phyloP scores from a whole-genome alignment of 2,888 invertebrate species.

The Ditylenchus weischeri region DNA sequence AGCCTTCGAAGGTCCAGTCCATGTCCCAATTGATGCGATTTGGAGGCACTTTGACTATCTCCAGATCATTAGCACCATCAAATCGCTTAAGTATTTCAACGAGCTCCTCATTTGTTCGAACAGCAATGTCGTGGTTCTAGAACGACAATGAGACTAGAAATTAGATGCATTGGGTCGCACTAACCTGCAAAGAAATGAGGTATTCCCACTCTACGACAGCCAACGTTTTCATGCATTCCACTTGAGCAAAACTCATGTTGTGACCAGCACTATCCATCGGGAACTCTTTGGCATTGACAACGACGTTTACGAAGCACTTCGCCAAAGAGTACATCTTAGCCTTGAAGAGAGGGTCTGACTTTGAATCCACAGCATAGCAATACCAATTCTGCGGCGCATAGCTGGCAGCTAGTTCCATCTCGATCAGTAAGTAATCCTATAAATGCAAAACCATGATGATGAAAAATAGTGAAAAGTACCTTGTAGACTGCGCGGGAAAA shows the following conservation, averaged over 20 bases:
- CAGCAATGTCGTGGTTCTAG: slow-evolving; percentile 32
- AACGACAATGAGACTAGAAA: background rate
- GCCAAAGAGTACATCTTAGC: slow-evolving; percentile 11
- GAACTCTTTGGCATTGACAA: background rate
- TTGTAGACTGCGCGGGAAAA: slow-evolving; percentile 28
- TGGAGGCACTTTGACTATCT: slow-evolving; percentile 18
- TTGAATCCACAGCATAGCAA: slow-evolving; percentile 17
- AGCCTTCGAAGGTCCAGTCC: slow-evolving; percentile 15
- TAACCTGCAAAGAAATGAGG: slow-evolving; percentile 16
- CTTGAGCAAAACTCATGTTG: slow-evolving; percentile 17
- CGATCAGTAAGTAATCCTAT: slow-evolving; percentile 19
- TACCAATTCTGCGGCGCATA: slow-evolving; percentile 25
- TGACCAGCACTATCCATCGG: slow-evolving; percentile 19
- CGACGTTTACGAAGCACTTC: slow-evolving; percentile 13
- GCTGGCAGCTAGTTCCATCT: slow-evolving; percentile 18
- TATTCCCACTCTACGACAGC: slow-evolving; percentile 27
- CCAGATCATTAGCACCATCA: slow-evolving; percentile 35
- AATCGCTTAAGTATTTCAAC: slow-evolving; percentile 38
- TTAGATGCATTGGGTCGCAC: too few species aligned
- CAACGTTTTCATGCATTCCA: slow-evolving; percentile 22
- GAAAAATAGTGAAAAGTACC: background rate
- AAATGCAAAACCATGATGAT: background rate
- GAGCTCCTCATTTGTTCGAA: slow-evolving; percentile 41
- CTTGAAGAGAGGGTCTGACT: slow-evolving; percentile 3
- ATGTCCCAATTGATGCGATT: background rate